These are phyloP conservation scores for Drosophila yooni DNA, from an alignment of 2,888 invertebrate species.

Conservation along the genomic window DNA sequence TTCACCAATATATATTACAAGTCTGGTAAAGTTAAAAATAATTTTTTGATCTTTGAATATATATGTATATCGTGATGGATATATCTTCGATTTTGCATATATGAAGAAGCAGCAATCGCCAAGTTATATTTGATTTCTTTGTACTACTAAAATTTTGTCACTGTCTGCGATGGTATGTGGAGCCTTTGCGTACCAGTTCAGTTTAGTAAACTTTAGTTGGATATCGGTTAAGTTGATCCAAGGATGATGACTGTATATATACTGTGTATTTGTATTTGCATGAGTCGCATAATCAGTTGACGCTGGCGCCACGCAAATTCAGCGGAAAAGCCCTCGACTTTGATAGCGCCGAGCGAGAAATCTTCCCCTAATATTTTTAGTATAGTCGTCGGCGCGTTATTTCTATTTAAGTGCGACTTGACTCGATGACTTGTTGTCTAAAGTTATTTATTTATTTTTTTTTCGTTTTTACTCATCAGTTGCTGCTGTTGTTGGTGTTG, in stretches of 20 bases:
- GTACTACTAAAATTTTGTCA: background rate
- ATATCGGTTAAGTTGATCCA: slow-evolving; percentile 11
- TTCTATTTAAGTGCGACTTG: slow-evolving; percentile 46
- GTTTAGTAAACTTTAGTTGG: slow-evolving; percentile 5
- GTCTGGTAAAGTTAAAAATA: background rate
- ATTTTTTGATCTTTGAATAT: background rate
- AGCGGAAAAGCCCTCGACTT: slow-evolving; percentile 23
- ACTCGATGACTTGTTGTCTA: slow-evolving; percentile 37
- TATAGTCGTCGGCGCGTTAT: slow-evolving; percentile 12
- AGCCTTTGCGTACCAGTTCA: background rate
- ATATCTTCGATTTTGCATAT: background rate
- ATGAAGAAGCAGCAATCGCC: background rate
- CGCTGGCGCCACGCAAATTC: slow-evolving; percentile 41
- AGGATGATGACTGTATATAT: slow-evolving; percentile 2
- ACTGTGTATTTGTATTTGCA: background rate
- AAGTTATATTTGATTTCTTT: background rate
- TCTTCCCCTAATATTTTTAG: slow-evolving; percentile 27
- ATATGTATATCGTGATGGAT: background rate
- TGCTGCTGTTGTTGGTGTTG: slow-evolving; percentile 14
- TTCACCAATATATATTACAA: background rate
- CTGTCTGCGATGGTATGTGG: background rate
- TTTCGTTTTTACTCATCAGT: slow-evolving; percentile 32
- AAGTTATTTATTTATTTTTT: slow-evolving; percentile 7
- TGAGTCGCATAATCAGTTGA: slow-evolving; percentile 17
- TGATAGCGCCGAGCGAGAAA: slow-evolving; percentile 28